Evolutionary conservation across 2,888 invertebrate genomes (phyloP).

Genomic region (Rhabditophanes sp.): DNA sequence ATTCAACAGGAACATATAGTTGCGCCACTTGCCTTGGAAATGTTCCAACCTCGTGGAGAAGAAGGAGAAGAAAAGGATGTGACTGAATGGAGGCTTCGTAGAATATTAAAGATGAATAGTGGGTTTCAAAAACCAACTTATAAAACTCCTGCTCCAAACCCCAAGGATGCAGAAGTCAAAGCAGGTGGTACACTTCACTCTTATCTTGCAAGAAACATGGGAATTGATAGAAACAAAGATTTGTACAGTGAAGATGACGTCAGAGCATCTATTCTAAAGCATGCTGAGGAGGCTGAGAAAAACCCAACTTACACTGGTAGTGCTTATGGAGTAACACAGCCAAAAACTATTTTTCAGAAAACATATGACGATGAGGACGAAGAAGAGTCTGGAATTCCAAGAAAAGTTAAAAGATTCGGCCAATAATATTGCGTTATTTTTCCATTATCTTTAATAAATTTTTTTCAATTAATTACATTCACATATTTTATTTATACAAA

Average conservation of each 20-base stretch:
- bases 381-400: too few species aligned
- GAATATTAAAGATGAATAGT: slow-evolving; percentile 39
- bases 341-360: slow-evolving; percentile 37
- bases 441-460: too few species aligned
- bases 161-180: slow-evolving; percentile 48
- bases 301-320: slow-evolving; percentile 35
- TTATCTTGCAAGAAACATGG: slow-evolving; percentile 83
- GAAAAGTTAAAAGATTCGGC: too few species aligned
- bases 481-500: too few species aligned
- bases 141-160: slow-evolving; percentile 51
- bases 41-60: slow-evolving; percentile 64
- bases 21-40: slow-evolving; percentile 65
- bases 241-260: slow-evolving; percentile 38
- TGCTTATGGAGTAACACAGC: slow-evolving; percentile 37
- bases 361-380: slow-evolving; percentile 19
- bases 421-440: too few species aligned
- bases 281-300: slow-evolving; percentile 40
- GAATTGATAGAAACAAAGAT: slow-evolving; percentile 50
- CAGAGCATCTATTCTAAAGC: slow-evolving; percentile 36
- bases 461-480: too few species aligned
- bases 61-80: slow-evolving; percentile 41
- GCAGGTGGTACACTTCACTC: slow-evolving; percentile 84
- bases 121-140: slow-evolving; percentile 42
- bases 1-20: slow-evolving; percentile 7
- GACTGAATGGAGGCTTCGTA: slow-evolving; percentile 33